Conservation (phyloP, 2,797 vertebrate species). For the Sebastes diaconus region DNA sequence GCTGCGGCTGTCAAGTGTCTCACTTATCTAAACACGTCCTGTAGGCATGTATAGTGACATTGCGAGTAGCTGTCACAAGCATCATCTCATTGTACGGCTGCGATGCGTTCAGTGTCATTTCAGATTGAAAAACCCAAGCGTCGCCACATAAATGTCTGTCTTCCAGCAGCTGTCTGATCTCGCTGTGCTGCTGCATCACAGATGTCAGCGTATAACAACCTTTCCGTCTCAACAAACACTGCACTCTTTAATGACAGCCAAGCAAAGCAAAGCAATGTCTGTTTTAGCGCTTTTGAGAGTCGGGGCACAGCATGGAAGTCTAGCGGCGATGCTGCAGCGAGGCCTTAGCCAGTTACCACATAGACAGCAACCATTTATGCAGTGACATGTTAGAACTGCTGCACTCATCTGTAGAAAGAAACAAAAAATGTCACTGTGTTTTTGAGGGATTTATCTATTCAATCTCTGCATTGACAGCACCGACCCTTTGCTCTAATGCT, state of each 20-base stretch:
- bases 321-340: not conserved
- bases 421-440: not conserved
- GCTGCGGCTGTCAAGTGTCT: constrained; percentile 51
- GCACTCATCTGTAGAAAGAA: not conserved
- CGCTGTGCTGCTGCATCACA: constrained; percentile 39
- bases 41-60: constrained; percentile 30
- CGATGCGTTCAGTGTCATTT: constrained; percentile 61
- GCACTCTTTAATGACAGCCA: constrained; percentile 45
- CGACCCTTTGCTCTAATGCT: not conserved
- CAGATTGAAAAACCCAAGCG: constrained; percentile 44
- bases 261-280: constrained; percentile 15
- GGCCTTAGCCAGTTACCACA: not conserved
- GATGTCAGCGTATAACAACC: constrained; percentile 43
- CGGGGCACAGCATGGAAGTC: constrained; percentile 31
- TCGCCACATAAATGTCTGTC: constrained; percentile 58
- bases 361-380: constrained; percentile 2
- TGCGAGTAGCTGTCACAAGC: constrained; percentile 49
- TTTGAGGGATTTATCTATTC: not conserved
- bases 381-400: not conserved
- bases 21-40: constrained; percentile 46
- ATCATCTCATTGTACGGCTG: constrained; percentile 50
- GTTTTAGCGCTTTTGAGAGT: constrained; percentile 37
- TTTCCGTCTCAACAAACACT: constrained; percentile 49
- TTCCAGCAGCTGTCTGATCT: constrained; percentile 62
- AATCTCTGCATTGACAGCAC: not conserved